Evolutionary conservation across 2,888 invertebrate species (phyloP), one percentile per base, ranked within the genome.

Genomic region (Eupeodes luniger): DNA sequence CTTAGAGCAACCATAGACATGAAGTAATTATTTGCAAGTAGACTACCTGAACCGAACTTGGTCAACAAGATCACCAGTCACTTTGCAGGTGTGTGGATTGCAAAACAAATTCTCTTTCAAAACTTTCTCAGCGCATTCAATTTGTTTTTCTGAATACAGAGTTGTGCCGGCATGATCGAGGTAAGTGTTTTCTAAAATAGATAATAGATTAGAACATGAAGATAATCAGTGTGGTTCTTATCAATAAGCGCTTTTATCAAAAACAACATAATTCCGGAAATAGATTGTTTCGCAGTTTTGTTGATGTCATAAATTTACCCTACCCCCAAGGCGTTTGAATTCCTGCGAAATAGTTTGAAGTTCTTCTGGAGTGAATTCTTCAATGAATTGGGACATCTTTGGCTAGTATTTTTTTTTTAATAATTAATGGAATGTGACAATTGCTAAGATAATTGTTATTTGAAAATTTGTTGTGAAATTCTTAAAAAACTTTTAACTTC

Each of bases 101-200:
- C 97, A 97, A 91, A 97, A 98, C 5, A 98, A 93, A 93, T 96
- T 96, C n/a, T 93, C 94, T 62, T 95, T 93, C 44, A 98, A 94
- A 91, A 98, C 96, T 69, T 95, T 93, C 79, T 95, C 94, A 14
- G 96, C 94, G 55, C 94, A 93, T 85, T 95, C 94, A 40, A 98
- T 94, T 93, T 98, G 97, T 90, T 94, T 95, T 92, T 96, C 95
- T 6, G 97, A 96, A 92, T 98, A 98, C 70, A 98, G 93, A 9
- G 97, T 96, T 12, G 98, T 95, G 10, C 98, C 98, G 55, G 97
- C 97, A 95, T 98, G 97, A 93, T 99, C 99, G 91, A 99, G 94
- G 93, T 98, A 99, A 91, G 95, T 96, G 91, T 95, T 95, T 84
- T 95, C 97, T 96, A 66, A 14, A 66, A 40, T 34, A 40, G 16